These are phyloP conservation scores for Dicycla oo DNA, from an alignment of 2,888 invertebrate species.

Conservation along the genomic window DNA sequence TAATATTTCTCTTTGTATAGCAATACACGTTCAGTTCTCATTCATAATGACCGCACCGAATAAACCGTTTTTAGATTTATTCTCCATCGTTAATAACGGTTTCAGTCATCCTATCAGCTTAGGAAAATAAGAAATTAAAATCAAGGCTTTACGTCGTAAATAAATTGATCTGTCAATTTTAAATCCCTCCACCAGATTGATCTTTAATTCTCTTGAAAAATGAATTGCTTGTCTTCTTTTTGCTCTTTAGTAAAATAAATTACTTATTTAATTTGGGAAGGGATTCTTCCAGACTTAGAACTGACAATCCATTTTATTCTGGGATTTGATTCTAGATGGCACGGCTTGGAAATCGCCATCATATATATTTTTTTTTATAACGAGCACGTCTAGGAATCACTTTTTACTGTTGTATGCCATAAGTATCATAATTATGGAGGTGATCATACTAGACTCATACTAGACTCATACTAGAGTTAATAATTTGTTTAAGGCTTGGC, in stretches of 20 bases:
- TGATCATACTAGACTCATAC: background rate
- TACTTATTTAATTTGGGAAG: conserved; percentile 1
- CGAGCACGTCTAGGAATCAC: background rate
- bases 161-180: conserved; percentile 59
- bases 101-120: conserved; percentile 24
- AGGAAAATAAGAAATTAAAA: conserved; percentile 57
- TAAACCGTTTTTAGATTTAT: background rate
- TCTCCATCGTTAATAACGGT: conserved; percentile 32
- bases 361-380: background rate
- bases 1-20: too few relatives aligned
- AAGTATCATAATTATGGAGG: background rate
- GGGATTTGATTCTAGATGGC: background rate
- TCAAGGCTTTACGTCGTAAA: conserved; percentile 40
- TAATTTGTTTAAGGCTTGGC: too few relatives aligned
- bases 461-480: too few relatives aligned
- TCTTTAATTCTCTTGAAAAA: conserved; percentile 53
- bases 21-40: background rate
- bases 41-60: conserved; percentile 1
- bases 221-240: conserved; percentile 34
- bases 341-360: background rate
- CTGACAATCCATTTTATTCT: background rate
- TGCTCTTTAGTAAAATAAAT: background rate
- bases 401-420: background rate
- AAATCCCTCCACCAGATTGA: conserved; percentile 48
- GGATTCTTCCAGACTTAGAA: background rate